A percentile compares a stretch with the other conserved stretches of the same genome.
Conservation (phyloP, 2,888 invertebrate genomes). For the Alentia gelatinosa region DNA sequence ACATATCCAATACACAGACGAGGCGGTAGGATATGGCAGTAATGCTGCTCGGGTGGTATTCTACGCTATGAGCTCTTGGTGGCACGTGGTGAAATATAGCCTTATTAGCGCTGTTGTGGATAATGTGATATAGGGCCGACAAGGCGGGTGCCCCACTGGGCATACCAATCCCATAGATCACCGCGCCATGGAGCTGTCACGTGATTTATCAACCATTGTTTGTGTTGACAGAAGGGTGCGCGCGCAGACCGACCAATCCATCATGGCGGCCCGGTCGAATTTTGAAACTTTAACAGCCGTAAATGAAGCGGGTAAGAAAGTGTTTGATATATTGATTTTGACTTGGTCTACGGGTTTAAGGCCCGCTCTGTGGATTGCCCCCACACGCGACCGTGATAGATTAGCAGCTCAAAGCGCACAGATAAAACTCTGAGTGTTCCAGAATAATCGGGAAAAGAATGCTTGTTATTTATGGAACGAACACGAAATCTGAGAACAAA, state of each 20-base stretch:
- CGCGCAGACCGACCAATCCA: neutral
- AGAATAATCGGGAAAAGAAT: too few species aligned
- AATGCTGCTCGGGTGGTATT: neutral
- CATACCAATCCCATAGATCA: conserved; percentile 31
- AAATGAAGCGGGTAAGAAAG: conserved; percentile 45
- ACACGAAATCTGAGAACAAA: too few species aligned
- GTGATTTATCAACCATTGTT: conserved; percentile 45
- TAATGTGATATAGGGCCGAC: conserved; percentile 11
- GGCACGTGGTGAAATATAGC: conserved; percentile 8
- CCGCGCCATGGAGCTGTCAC: conserved; percentile 28
- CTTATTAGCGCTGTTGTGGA: conserved; percentile 30
- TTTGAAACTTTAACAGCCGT: conserved; percentile 40
- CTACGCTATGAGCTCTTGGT: neutral
- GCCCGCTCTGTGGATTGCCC: neutral
- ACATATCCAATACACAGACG: neutral
- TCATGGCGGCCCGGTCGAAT: neutral
- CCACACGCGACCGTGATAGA: conserved; percentile 10
- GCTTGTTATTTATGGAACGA: too few species aligned
- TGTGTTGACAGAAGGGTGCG: conserved; percentile 42
- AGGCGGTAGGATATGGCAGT: neutral
- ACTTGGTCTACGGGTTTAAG: conserved; percentile 29
- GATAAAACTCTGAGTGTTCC: neutral
- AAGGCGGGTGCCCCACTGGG: neutral
- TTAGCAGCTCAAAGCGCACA: neutral
- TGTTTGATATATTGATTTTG: conserved; percentile 45